These are phyloP conservation scores for Nomada fucata DNA, from an alignment of 2,888 invertebrate species.

Conservation along the genomic window DNA sequence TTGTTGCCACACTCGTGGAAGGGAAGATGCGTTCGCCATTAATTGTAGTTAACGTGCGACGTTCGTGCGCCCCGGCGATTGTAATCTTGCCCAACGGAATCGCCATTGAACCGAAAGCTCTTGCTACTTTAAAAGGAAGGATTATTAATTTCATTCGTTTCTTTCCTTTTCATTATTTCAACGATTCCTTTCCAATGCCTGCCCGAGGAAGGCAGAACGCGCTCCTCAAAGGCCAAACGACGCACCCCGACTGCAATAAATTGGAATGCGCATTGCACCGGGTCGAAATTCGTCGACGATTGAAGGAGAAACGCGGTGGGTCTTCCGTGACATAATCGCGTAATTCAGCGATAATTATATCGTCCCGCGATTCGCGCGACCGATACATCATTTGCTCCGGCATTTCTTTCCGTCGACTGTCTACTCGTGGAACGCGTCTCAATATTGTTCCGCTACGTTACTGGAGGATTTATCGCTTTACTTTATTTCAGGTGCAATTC, in stretches of 20 bases:
- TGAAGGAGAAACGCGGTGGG: neutral
- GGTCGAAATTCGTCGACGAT: slow-evolving; percentile 14
- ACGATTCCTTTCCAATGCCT: neutral
- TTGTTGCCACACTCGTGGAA: slow-evolving; percentile 20
- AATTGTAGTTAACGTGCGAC: slow-evolving; percentile 14
- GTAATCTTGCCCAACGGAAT: slow-evolving; percentile 7
- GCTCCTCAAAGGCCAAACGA: neutral
- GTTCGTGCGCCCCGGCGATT: neutral
- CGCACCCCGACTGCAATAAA: neutral
- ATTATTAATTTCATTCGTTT: neutral
- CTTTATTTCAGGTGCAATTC: neutral
- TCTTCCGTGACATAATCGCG: neutral
- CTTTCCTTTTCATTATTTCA: neutral
- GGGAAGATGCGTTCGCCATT: slow-evolving; percentile 23
- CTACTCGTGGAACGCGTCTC: neutral
- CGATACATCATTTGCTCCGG: slow-evolving; percentile 15
- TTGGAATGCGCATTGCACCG: neutral
- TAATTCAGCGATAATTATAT: slow-evolving; percentile 33
- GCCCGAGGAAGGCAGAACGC: too few species aligned
- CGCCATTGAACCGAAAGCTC: neutral
- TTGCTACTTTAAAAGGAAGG: neutral
- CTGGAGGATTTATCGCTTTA: neutral
- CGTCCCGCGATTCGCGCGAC: slow-evolving; percentile 23
- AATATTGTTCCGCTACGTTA: neutral
- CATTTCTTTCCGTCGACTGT: slow-evolving; percentile 2